phyloP scores from a whole-genome alignment of 2,797 vertebrate species.

The Sarcophilus harrisii region DNA sequence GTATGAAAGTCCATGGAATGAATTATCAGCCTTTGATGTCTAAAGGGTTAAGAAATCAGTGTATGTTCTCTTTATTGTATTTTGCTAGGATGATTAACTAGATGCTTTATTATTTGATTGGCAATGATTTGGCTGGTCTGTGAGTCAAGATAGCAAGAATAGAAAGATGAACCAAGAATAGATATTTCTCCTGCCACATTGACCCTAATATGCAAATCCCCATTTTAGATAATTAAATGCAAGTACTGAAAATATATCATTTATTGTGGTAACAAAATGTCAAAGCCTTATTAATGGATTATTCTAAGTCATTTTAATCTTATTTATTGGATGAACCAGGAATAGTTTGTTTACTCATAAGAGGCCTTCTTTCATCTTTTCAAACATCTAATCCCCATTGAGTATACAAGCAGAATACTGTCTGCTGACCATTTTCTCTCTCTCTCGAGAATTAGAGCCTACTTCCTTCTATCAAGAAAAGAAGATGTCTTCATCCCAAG shows the following conservation, averaged over 20 bases:
- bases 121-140: background rate
- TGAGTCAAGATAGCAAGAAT: background rate
- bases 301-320: conserved; percentile 9
- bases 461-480: background rate
- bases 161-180: background rate
- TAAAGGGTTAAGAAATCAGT: background rate
- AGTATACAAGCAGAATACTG: background rate
- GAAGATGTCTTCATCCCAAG: background rate
- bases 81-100: background rate
- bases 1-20: background rate
- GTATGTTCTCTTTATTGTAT: background rate
- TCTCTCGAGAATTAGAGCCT: background rate
- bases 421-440: background rate
- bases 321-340: background rate
- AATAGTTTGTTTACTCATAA: conserved; percentile 23
- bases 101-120: background rate
- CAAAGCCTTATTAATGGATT: conserved; percentile 25
- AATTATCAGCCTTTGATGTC: background rate
- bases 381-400: background rate
- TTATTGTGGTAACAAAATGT: conserved; percentile 28
- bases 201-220: background rate
- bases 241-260: background rate
- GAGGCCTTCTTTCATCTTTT: background rate
- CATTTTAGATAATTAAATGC: background rate
- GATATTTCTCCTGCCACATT: background rate